These are phyloP conservation scores for Brachionus asplanchnoidis DNA, from an alignment of 1,140 invertebrate genomes.

Conservation along the genomic window DNA sequence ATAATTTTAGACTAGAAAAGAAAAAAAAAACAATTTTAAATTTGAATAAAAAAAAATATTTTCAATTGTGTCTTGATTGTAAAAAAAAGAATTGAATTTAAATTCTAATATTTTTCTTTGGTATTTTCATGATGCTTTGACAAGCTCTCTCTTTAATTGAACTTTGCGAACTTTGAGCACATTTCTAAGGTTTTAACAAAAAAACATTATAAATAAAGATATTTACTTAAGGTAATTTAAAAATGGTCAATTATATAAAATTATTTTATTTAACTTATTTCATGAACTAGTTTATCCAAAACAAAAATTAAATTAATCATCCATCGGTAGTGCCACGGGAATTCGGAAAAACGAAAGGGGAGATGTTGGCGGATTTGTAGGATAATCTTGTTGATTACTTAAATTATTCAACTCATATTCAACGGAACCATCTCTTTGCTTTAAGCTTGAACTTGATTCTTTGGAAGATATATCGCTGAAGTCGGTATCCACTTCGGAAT, in stretches of 20 bases:
- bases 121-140: neutral
- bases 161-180: neutral
- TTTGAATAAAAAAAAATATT: neutral
- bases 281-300: neutral
- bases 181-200: neutral
- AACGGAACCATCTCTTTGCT: neutral
- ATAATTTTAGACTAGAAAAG: too few relatives aligned
- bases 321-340: neutral
- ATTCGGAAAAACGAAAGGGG: slow-evolving; percentile 7
- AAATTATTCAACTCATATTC: neutral
- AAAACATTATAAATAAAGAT: neutral
- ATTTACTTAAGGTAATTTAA: neutral
- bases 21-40: neutral
- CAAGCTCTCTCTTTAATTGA: neutral
- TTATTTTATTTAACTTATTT: neutral
- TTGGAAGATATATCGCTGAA: neutral
- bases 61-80: neutral
- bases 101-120: neutral
- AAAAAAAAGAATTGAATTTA: neutral
- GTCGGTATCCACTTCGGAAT: neutral
- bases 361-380: neutral
- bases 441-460: slow-evolving; percentile 3
- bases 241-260: neutral
- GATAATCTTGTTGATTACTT: neutral
- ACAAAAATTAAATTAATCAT: neutral